A percentile compares a stretch with the other conserved stretches of the same genome.
Conservation (phyloP, 2,797 vertebrate genomes). For the Chiroxiphia lanceolata region DNA sequence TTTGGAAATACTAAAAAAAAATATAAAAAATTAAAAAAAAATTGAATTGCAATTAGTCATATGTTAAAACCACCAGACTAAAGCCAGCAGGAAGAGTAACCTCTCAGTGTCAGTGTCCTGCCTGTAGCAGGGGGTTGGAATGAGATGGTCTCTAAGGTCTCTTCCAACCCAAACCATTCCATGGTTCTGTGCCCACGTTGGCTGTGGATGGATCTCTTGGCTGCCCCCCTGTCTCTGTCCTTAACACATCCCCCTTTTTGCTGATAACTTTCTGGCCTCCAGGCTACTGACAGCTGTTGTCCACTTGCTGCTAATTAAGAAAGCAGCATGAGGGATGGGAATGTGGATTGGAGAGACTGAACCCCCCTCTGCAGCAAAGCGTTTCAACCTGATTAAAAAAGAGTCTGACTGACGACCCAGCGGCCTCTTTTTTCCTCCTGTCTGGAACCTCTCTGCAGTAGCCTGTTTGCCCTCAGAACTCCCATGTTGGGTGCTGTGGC, state of each 20-base stretch:
- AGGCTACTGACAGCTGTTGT: slow-evolving; percentile 34
- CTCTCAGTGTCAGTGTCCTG: background rate
- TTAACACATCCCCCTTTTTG: background rate
- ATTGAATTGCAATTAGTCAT: background rate
- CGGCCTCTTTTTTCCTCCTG: background rate
- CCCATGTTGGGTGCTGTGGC: background rate
- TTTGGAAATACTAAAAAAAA: background rate
- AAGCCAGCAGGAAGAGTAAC: slow-evolving; percentile 1
- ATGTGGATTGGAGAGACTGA: background rate
- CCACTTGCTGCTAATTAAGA: slow-evolving; percentile 59
- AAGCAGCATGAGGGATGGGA: slow-evolving; percentile 45
- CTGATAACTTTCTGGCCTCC: slow-evolving; percentile 30
- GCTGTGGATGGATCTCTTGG: background rate
- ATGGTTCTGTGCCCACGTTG: background rate
- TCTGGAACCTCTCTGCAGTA: background rate
- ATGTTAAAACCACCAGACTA: background rate
- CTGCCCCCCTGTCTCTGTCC: background rate
- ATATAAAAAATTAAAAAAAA: background rate
- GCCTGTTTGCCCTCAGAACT: background rate
- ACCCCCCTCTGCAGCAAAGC: background rate
- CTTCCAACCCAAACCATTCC: background rate
- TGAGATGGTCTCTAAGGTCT: background rate
- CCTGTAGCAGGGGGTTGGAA: background rate
- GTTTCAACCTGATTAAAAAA: slow-evolving; percentile 52
- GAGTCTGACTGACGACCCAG: background rate